These are phyloP conservation scores for Dasyurus viverrinus DNA, from an alignment of 2,113 vertebrate genomes.

Conservation along the genomic window DNA sequence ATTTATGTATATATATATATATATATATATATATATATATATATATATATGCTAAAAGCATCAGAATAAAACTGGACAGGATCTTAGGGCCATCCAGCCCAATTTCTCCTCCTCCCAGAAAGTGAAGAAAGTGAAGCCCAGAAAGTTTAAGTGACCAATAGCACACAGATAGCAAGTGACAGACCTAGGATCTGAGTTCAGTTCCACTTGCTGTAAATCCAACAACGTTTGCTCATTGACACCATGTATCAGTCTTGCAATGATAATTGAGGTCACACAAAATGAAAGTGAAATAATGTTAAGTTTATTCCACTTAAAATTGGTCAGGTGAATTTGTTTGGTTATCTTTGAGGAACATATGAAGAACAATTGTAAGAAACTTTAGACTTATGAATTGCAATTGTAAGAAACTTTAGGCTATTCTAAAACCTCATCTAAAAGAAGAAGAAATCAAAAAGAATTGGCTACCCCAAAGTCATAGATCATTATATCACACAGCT, in stretches of 20 bases:
- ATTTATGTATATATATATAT: neutral
- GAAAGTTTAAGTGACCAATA: neutral
- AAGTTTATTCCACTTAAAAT: slow-evolving; percentile 26
- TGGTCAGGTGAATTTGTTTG: neutral
- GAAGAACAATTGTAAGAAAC: neutral
- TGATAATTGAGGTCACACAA: slow-evolving; percentile 12
- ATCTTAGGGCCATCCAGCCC: neutral
- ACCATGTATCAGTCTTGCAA: neutral
- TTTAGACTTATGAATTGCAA: neutral
- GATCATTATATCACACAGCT: neutral
- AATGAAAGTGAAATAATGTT: slow-evolving; percentile 3
- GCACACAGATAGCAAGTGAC: neutral
- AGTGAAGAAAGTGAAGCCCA: neutral
- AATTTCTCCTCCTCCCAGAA: neutral
- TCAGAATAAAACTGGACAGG: neutral
- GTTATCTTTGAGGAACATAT: slow-evolving; percentile 10
- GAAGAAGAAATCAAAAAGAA: neutral
- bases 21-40: neutral
- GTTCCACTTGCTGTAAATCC: neutral
- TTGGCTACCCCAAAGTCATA: neutral
- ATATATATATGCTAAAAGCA: neutral
- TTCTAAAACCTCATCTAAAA: neutral
- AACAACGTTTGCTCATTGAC: neutral
- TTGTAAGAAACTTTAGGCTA: neutral
- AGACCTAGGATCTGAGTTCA: neutral